Conservation (phyloP, 2,113 vertebrate species). For the Oxygymnocypris stewartii region DNA sequence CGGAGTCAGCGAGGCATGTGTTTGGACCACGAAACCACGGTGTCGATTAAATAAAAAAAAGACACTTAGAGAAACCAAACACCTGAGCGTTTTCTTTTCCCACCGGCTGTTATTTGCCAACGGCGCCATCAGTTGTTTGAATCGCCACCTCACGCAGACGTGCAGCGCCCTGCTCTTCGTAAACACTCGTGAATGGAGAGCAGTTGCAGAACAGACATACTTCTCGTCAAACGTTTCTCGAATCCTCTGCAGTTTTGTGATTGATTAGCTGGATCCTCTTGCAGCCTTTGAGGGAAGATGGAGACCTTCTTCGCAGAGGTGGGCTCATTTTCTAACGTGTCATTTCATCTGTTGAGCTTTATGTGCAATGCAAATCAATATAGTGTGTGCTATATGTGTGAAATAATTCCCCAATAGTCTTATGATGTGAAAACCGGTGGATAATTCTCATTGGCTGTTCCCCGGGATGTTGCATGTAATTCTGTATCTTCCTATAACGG, state of each 20-base stretch:
- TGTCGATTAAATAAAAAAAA: neutral
- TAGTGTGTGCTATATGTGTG: neutral
- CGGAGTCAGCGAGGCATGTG: neutral
- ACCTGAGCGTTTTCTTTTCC: conserved; percentile 6
- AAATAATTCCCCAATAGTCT: neutral
- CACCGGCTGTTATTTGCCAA: neutral
- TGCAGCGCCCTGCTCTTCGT: conserved; percentile 19
- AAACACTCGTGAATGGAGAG: conserved; percentile 70
- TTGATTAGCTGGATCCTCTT: conserved; percentile 47
- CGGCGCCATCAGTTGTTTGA: neutral
- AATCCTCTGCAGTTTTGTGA: conserved; percentile 32
- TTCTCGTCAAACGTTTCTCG: conserved; percentile 23
- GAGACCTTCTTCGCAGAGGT: conserved; percentile 78
- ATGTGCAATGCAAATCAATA: neutral
- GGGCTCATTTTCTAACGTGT: conserved; percentile 49
- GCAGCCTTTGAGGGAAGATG: conserved; percentile 65
- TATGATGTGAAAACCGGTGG: conserved; percentile 4
- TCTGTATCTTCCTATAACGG: neutral
- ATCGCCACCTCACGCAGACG: conserved; percentile 3
- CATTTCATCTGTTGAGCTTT: neutral
- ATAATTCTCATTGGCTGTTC: conserved; percentile 22
- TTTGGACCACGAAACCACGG: conserved; percentile 13
- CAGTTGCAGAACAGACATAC: conserved; percentile 51
- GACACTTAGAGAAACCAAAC: neutral
- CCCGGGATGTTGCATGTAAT: neutral